phyloP scores from a whole-genome alignment of 1,140 invertebrate species.

The Solenopsis fugax region DNA sequence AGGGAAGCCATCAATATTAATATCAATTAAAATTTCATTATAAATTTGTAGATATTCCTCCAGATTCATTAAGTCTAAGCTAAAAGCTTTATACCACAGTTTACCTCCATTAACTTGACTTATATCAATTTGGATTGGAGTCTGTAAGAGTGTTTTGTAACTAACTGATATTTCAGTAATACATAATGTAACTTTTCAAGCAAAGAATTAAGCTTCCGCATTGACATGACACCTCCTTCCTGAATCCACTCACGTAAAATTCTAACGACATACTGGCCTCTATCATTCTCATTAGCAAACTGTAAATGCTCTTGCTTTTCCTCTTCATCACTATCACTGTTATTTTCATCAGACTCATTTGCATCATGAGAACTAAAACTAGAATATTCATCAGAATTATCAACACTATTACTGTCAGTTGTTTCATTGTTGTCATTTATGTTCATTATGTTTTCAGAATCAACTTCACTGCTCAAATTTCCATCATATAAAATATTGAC shows the following conservation, averaged over 20 bases:
- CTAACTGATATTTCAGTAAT: not conserved
- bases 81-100: conserved; percentile 4
- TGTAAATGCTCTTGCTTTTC: not conserved
- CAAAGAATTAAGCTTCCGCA: not conserved
- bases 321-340: not conserved
- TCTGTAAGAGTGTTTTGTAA: conserved; percentile 5
- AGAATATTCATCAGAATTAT: not conserved
- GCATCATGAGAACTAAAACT: not conserved
- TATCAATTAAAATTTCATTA: too few relatives aligned
- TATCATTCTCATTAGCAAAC: not conserved
- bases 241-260: not conserved
- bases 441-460: too few relatives aligned
- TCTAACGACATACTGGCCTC: not conserved
- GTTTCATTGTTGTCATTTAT: too few relatives aligned
- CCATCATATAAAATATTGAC: not conserved
- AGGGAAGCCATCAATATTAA: too few relatives aligned
- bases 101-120: conserved; percentile 8
- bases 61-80: not conserved
- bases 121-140: not conserved
- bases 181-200: not conserved
- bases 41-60: too few relatives aligned
- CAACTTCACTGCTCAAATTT: too few relatives aligned
- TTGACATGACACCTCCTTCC: not conserved
- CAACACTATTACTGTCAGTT: not conserved
- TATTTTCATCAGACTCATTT: not conserved